These are phyloP conservation scores for Ormyrus labotus DNA, from an alignment of 2,888 invertebrate genomes.

Conservation along the genomic window DNA sequence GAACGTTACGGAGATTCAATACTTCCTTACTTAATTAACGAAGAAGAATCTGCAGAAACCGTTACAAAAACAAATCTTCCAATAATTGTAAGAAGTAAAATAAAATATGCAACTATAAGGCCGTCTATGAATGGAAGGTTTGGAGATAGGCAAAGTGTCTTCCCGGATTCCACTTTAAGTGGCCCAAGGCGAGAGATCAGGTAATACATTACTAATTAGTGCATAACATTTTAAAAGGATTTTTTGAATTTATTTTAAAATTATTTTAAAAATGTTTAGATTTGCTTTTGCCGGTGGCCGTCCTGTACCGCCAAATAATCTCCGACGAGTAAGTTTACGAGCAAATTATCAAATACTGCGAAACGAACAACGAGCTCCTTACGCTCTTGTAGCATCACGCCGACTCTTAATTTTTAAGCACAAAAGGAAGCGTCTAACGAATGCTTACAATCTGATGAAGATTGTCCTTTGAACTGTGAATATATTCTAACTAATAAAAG, in stretches of 20 bases:
- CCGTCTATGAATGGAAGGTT: slow-evolving; percentile 61
- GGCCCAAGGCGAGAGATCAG: slow-evolving; percentile 72
- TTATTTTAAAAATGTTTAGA: slow-evolving; percentile 59
- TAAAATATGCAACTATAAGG: slow-evolving; percentile 70
- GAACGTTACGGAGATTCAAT: slow-evolving; percentile 73
- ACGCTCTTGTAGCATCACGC: slow-evolving; percentile 71
- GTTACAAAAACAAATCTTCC: slow-evolving; percentile 64
- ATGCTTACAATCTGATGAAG: slow-evolving; percentile 64
- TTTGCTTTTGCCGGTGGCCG: slow-evolving; percentile 73
- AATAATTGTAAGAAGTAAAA: slow-evolving; percentile 71
- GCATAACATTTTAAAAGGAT: background rate
- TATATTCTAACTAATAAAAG: slow-evolving; percentile 48
- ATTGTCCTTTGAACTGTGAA: slow-evolving; percentile 56
- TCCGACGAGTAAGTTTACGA: slow-evolving; percentile 71
- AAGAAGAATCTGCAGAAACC: slow-evolving; percentile 38
- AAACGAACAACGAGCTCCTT: slow-evolving; percentile 70
- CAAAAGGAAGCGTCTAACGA: slow-evolving; percentile 65
- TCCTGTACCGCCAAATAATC: slow-evolving; percentile 71
- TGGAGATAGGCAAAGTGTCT: slow-evolving; percentile 68
- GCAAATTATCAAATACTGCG: slow-evolving; percentile 73
- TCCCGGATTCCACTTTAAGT: slow-evolving; percentile 71
- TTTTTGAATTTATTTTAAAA: background rate
- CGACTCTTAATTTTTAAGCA: slow-evolving; percentile 70
- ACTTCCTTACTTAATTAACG: slow-evolving; percentile 67
- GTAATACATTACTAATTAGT: slow-evolving; percentile 58